Percentiles rank a stretch among this genome's conserved stretches.
Conservation (phyloP, 2,888 invertebrate species). For the Eristalinus aeneus region DNA sequence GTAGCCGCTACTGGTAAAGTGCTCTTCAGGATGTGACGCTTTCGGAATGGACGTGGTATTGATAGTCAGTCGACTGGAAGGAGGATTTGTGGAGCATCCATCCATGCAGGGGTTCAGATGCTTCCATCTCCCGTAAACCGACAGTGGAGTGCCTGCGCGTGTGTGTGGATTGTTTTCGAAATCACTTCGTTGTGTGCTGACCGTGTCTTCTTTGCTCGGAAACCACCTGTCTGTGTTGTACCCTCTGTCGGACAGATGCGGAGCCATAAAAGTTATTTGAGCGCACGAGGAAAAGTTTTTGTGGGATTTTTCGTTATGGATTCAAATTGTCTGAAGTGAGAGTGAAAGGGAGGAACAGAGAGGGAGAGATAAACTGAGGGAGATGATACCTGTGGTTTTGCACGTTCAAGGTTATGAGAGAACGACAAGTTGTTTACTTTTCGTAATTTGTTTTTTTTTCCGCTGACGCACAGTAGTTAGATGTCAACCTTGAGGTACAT, state of each 20-base stretch:
- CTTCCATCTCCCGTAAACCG: background rate
- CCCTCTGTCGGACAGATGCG: background rate
- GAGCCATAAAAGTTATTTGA: slow-evolving; percentile 22
- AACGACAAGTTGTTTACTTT: slow-evolving; percentile 35
- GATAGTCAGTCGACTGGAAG: slow-evolving; percentile 48
- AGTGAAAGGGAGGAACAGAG: slow-evolving; percentile 3
- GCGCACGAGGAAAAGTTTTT: slow-evolving; percentile 31
- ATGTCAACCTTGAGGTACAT: slow-evolving; percentile 49
- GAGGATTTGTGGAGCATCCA: slow-evolving; percentile 44
- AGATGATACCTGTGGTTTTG: slow-evolving; percentile 34
- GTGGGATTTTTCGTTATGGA: slow-evolving; percentile 21
- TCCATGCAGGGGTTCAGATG: background rate
- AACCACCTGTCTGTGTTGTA: slow-evolving; percentile 64
- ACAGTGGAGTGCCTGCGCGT: background rate
- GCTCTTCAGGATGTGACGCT: slow-evolving; percentile 37
- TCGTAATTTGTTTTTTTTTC: background rate
- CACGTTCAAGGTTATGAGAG: slow-evolving; percentile 60
- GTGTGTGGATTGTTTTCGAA: slow-evolving; percentile 35
- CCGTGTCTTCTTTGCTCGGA: slow-evolving; percentile 26
- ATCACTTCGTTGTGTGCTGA: slow-evolving; percentile 6
- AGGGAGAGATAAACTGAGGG: background rate
- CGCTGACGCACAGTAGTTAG: slow-evolving; percentile 4
- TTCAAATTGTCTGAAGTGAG: slow-evolving; percentile 23
- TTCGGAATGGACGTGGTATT: slow-evolving; percentile 46
- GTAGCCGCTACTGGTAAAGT: background rate